Base-by-base conservation (phyloP, 2,888 invertebrate species). In the Gisinianus flammeolus region DNA sequence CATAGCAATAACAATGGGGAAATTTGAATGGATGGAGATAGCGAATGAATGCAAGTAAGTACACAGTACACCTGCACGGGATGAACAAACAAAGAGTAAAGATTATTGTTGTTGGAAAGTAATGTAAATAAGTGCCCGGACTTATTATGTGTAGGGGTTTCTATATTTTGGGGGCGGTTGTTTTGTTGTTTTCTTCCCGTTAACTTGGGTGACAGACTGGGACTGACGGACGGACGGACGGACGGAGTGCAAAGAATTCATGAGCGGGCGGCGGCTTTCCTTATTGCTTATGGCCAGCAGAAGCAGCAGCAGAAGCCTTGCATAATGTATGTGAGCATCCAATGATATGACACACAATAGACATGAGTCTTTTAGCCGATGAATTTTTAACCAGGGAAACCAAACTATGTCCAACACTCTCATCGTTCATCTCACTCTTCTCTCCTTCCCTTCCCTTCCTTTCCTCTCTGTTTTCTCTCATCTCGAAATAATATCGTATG, bases 311-410 rank as follows among this genome's bases (percentile, higher is more conserved):
- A n/a, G n/a, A n/a, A n/a, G n/a, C 8, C 5, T 31, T 76, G 33
- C 68, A 77, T 71, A 77, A 77, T 77, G 70, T 16, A 71, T 66
- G 30, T 4, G 71, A 77, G 64, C 77, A 77, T 77, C 71, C 54
- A n/a, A 70, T 77, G 77, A 77, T 77, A 77, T 77, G 77, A 77
- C 69, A 64, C 26, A 77, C 71, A 77, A 68, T 26, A 35, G 64
- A 77, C 28, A 76, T 68, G 35, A 56, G 77, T 77, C 71, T 66
- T 77, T 77, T 71, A 77, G 77, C 19, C 66, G 35, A 30, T 69
- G 69, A 69, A 69, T 69, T 33, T 69, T 69, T 69, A 69, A 69
- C 69, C 69, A 69, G 44, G 16, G 44, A 44, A 44, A 4, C 69
- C 35, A 5, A 58, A 58, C 58, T 22, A 44, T 44, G 6, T 44